Evolutionary conservation across 64 coral and sea anemone species (phyloP), one percentile per base, ranked within the genome.

Genomic region (Hydrozoanthus tunicans): DNA sequence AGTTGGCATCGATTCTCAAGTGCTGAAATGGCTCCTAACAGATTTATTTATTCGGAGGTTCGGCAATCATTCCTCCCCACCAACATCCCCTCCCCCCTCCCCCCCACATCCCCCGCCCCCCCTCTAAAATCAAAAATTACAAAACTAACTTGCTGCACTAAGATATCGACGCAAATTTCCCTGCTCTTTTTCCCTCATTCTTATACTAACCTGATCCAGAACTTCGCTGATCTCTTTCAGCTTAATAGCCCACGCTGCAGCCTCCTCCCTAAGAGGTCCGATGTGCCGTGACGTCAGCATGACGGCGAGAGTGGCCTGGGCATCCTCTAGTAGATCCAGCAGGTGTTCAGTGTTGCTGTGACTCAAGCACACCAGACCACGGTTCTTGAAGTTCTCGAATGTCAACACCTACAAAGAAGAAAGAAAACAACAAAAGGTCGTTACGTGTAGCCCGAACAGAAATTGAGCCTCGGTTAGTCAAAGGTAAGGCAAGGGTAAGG

Each of bases 251-350:
- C 97, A 99, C 0, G 94, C 94, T 61, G 97, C 97, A 27, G 97
- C 97, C 62, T 99, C 97, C 53, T 95, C 92, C 82, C 94, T 84
- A 43, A 99, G 92, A 77, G 97, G 97, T 71, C 97, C 97, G 23
- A 99, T 99, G 72, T 99, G 92, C 4, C 94, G 92, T 82, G 97
- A 99, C 43, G 97, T 99, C 62, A 99, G 71, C 97, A 99, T 99
- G 57, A 99, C 56, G 62, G 97, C 97, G 52, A 99, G 94, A 8
- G 94, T 95, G 56, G 94, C 94, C 64, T 99, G 97, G 1, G 97
- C 97, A 92, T 99, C 97, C 67, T 99, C 97, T 11, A 99, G 61
- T 0, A 95, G 79, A 71, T 99, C 97, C 23, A 99, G 59, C 52
- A 99, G 74, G 62, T 95, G 91, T 77, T 99, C 97, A 13, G 94